These are phyloP conservation scores for Oxyscelio sp. DNA, from an alignment of 2,888 invertebrate genomes.

Conservation along the genomic window DNA sequence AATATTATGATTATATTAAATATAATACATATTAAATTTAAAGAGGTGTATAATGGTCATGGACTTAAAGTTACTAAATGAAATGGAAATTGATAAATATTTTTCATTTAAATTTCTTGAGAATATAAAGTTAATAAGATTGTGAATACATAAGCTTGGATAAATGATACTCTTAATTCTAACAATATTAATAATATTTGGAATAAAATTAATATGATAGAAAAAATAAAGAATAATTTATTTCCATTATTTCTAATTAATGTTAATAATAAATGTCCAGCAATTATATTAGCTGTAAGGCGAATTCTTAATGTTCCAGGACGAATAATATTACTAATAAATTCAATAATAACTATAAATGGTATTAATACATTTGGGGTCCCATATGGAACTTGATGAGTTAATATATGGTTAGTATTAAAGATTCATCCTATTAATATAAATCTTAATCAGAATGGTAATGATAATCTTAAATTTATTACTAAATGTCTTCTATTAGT, in stretches of 20 bases:
- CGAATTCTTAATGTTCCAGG: constrained; percentile 92
- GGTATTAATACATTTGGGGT: constrained; percentile 91
- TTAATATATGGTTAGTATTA: constrained; percentile 91
- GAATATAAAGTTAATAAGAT: constrained; percentile 91
- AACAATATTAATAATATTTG: constrained; percentile 90
- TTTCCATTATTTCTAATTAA: constrained; percentile 89
- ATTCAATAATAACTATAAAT: constrained; percentile 93
- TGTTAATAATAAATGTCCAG: constrained; percentile 92
- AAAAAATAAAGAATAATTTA: constrained; percentile 82
- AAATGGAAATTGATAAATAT: constrained; percentile 85
- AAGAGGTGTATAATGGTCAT: constrained; percentile 90
- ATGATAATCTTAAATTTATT: constrained; percentile 90
- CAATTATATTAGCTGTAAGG: constrained; percentile 93
- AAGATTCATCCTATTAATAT: constrained; percentile 91
- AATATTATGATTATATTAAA: constrained; percentile 91
- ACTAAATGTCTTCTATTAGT: constrained; percentile 91
- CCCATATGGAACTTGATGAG: constrained; percentile 92
- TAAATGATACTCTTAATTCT: constrained; percentile 91
- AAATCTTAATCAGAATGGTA: constrained; percentile 91
- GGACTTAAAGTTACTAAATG: constrained; percentile 92
- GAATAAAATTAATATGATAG: constrained; percentile 82
- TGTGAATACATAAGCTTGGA: constrained; percentile 92
- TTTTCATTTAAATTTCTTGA: constrained; percentile 91
- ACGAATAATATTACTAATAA: constrained; percentile 92
- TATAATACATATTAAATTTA: constrained; percentile 90